Percentiles rank a stretch among this genome's conserved stretches.
These are phyloP conservation scores for Perodicticus potto DNA, from an alignment of 2,797 vertebrate genomes.

Conservation along the genomic window DNA sequence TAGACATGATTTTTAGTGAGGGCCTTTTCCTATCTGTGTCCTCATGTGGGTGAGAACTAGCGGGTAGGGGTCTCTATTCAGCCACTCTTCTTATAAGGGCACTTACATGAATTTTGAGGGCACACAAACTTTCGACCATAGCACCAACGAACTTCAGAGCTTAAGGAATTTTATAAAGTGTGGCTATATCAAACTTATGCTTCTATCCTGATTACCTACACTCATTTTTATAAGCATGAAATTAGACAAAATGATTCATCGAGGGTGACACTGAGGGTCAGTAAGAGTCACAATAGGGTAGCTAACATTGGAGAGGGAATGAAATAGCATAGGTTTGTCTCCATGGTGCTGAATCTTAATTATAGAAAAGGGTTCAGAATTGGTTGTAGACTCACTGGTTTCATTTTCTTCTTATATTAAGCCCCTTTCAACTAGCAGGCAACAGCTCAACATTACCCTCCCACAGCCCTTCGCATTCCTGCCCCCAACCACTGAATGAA, in stretches of 20 bases:
- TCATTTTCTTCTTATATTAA: slow-evolving; percentile 3
- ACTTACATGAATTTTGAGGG: neutral
- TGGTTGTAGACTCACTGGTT: neutral
- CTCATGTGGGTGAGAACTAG: neutral
- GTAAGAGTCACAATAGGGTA: neutral
- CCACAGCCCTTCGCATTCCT: neutral
- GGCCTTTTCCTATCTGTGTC: neutral
- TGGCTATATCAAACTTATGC: neutral
- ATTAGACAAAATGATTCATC: slow-evolving; percentile 24
- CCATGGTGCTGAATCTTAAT: neutral
- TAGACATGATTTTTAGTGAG: neutral
- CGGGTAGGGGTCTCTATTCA: neutral
- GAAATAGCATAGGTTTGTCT: neutral
- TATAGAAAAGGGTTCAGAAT: neutral
- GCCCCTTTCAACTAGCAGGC: neutral
- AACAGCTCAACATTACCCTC: slow-evolving; percentile 1
- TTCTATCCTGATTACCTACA: neutral
- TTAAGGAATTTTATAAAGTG: neutral
- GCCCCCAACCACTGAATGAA: neutral
- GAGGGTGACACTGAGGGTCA: neutral
- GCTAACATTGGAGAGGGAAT: neutral
- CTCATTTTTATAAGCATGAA: neutral
- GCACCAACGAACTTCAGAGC: neutral
- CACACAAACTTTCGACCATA: neutral
- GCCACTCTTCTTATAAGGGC: neutral